Base-by-base conservation (phyloP, 35 echinoderm and acorn worm genomes). In the Patiria miniata region DNA sequence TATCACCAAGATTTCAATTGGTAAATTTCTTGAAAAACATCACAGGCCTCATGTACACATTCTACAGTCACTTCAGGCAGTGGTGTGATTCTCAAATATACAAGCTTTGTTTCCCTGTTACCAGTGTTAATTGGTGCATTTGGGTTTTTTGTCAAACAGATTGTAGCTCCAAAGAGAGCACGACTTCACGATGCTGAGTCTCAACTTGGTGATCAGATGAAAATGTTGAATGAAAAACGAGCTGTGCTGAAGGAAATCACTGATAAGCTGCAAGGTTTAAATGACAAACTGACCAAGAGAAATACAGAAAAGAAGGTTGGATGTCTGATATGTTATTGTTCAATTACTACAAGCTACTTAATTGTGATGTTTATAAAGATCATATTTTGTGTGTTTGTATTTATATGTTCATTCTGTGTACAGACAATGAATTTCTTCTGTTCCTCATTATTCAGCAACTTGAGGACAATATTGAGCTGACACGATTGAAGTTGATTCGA, bases 391-490 rank as follows among this genome's bases (percentile, higher is more conserved):
- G 4, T 47, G 4, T 12, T 6, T 12, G 4, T 12, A 47, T 47
- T 47, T 47, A 12, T 47, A 47, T 47, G 12, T 4, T 47, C 42
- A 4, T 47, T 47, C 12, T 4, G 12, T 47, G 42, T 47, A 47
- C 42, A 47, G 12, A 6, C 4, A 4, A 4, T 6, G 42, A 6
- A 12, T 78, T 52, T 78, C 29, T 82, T 44, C 12, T 83, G 30
- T n/a, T 68, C 12, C 19, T 7, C 8, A 39, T 89, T 87, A n/a
- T 87, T 21, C 39, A 99, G 96, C 81, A 94, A 55, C 69, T 99
- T 16, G 96, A 99, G 80, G 87, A 92, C 58, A 94, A 99, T 77
- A 99, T 99, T 39, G 93, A 99, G 79, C 83, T 92, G 82, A 99
- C 96, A 1, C 91, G 91, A 81, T 36, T 99, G 78, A 99, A 99